Evolutionary conservation across 2,113 vertebrate species (phyloP), one percentile per base, ranked within the genome.

Genomic region (Prunella fulvescens): DNA sequence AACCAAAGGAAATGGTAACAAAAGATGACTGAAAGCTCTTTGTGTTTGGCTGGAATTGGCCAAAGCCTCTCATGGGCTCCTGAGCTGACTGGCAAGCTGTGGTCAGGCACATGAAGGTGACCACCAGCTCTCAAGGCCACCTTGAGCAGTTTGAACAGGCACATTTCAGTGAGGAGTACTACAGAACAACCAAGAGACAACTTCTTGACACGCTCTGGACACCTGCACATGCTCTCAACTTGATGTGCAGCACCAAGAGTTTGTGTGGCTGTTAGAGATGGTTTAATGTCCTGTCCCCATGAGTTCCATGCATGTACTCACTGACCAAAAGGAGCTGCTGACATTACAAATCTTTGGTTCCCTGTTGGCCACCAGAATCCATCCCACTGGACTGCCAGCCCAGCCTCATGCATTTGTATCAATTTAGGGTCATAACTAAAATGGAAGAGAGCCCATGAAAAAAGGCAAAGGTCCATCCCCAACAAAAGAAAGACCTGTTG

Each of bases 361-460:
- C 28, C 37, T n/a, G 15, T 1, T 42, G 14, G 72, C 18, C 42
- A 64, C 5, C 23, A 69, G 62, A 77, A 48, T 14, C 33, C 22
- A 7, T 10, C 19, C 25, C 56, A 28, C 25, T 47, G 40, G 10
- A 37, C 17, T 0, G 0, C 5, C 9, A 89, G 37, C 26, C 17
- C 57, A 56, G 13, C 18, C 26, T 60, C 39, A 42, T 3, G 20
- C 33, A 35, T 33, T 82, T 66, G 3, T 47, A 42, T 44, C 44
- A 19, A 19, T 56, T 76, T 45, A 58, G 2, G 1, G 13, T 11
- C 47, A 25, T 7, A 57, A 78, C 6, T 35, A 33, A 64, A 92
- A 64, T 3, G 9, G 15, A 77, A 84, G 23, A 61, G 10, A 78
- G 10, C 33, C 22, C 16, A 53, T 37, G 17, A 33, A 66, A 51